These are phyloP conservation scores for Serinus canaria DNA, from an alignment of 2,113 vertebrate species.

Conservation along the genomic window DNA sequence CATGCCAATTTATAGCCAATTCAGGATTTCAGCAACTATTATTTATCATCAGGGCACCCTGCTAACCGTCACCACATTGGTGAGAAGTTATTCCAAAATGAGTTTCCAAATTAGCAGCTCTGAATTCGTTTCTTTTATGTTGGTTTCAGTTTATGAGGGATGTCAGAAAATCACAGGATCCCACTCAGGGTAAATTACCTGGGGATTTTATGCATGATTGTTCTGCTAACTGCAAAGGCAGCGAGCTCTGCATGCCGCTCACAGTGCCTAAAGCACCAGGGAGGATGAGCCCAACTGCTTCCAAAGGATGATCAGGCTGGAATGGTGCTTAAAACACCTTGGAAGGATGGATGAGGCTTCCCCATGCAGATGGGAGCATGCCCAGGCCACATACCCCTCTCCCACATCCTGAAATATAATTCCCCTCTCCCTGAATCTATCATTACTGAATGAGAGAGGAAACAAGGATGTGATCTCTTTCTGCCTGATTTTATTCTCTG, in stretches of 20 bases:
- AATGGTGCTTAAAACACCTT: background rate
- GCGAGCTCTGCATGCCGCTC: background rate
- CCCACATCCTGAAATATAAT: background rate
- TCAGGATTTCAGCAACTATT: slow-evolving; percentile 42
- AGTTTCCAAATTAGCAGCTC: slow-evolving; percentile 42
- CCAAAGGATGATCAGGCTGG: background rate
- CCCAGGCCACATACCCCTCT: background rate
- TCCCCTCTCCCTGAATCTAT: background rate
- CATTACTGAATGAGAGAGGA: background rate
- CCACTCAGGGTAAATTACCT: slow-evolving; percentile 57
- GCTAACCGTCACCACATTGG: background rate
- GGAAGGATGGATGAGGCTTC: background rate
- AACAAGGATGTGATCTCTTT: background rate
- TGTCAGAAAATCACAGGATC: slow-evolving; percentile 62
- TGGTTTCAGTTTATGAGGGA: slow-evolving; percentile 23
- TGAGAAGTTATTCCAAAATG: slow-evolving; percentile 43
- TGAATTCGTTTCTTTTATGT: slow-evolving; percentile 36
- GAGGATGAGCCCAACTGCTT: background rate
- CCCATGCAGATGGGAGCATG: background rate
- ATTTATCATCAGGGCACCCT: slow-evolving; percentile 55
- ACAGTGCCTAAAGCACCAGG: background rate
- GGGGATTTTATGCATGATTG: slow-evolving; percentile 37
- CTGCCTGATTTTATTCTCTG: background rate
- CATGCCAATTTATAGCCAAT: slow-evolving; percentile 43
- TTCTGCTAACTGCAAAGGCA: slow-evolving; percentile 23